Conservation (phyloP, 1,140 invertebrate genomes). For the Cryptotermes secundus region DNA sequence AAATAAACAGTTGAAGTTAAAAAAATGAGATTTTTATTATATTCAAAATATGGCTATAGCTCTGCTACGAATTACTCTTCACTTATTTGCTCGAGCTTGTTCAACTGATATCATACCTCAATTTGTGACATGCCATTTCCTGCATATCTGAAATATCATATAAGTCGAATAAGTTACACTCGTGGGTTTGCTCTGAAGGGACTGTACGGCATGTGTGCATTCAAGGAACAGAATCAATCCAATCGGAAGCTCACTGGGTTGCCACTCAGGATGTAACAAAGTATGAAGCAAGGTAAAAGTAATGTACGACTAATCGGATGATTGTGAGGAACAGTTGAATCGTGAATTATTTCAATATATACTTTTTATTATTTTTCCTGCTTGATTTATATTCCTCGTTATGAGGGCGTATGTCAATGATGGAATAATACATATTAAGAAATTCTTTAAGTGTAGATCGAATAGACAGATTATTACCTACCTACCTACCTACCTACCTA, state of each 20-base stretch:
- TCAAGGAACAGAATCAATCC: constrained; percentile 1
- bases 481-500: too few relatives aligned
- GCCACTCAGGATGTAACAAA: background rate
- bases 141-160: background rate
- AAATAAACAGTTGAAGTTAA: too few relatives aligned
- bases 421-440: background rate
- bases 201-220: background rate
- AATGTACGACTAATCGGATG: constrained; percentile 24
- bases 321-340: background rate
- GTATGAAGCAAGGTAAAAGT: constrained; percentile 17
- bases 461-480: too few relatives aligned
- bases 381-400: background rate
- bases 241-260: background rate
- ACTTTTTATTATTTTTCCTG: background rate
- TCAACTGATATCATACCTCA: too few relatives aligned
- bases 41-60: too few relatives aligned
- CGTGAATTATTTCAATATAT: constrained; percentile 7
- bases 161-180: background rate
- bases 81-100: too few relatives aligned
- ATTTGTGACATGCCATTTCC: background rate
- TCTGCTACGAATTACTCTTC: too few relatives aligned
- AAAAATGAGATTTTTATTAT: too few relatives aligned
- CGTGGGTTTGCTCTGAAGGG: background rate
- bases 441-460: background rate
- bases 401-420: background rate